These are phyloP conservation scores for Drosophila ustulata DNA, from an alignment of 2,888 invertebrate genomes.

Conservation along the genomic window DNA sequence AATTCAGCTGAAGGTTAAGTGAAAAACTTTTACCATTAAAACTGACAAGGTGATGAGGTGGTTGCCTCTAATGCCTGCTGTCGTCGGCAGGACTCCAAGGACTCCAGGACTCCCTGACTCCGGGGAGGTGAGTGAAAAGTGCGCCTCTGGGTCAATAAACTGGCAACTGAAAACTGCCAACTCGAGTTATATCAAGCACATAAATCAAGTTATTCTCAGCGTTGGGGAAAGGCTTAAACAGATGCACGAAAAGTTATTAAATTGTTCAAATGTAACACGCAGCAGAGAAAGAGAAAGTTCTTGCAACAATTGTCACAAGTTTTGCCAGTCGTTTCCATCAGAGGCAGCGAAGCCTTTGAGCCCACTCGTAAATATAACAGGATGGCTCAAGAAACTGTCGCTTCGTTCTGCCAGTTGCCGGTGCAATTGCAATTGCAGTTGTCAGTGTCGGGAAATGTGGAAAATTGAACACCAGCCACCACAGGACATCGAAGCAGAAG, in stretches of 20 bases:
- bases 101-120: neutral
- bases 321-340: conserved; percentile 18
- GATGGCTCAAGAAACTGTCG: conserved; percentile 38
- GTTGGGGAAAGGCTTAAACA: conserved; percentile 30
- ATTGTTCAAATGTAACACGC: conserved; percentile 7
- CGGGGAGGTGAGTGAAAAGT: conserved; percentile 41
- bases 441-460: conserved; percentile 18
- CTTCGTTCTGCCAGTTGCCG: conserved; percentile 31
- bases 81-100: neutral
- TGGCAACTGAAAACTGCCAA: conserved; percentile 7
- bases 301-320: conserved; percentile 29
- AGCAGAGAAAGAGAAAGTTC: conserved; percentile 2
- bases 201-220: conserved; percentile 44
- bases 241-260: conserved; percentile 16
- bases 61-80: conserved; percentile 41
- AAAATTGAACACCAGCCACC: conserved; percentile 27
- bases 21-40: conserved; percentile 69
- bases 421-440: conserved; percentile 22
- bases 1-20: conserved; percentile 71
- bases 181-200: conserved; percentile 30
- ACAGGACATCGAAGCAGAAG: conserved; percentile 39
- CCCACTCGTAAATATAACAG: conserved; percentile 39
- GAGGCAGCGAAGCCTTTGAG: conserved; percentile 19
- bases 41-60: conserved; percentile 58
- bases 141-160: conserved; percentile 49